Evolutionary conservation across 2,888 invertebrate genomes (phyloP), one percentile per base, ranked within the genome.

Genomic region (Stenodema calcarata): DNA sequence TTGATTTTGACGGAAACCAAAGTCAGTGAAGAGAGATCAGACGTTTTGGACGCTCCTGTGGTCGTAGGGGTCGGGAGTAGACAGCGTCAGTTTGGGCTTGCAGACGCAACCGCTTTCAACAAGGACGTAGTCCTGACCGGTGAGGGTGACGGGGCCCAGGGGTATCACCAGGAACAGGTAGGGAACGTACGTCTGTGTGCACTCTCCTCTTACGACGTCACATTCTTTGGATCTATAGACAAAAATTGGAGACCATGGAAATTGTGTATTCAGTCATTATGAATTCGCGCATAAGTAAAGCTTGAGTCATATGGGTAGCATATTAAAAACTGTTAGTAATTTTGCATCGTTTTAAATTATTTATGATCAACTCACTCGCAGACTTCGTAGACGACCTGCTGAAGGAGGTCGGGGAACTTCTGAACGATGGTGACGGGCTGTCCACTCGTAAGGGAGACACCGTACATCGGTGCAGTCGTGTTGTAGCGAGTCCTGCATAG

Each of bases 21-120:
- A 62, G 62, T 62, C 62, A 18, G 18, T 62, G 78, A 18, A 75
- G 35, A 18, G 82, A 82, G 82, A 82, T 82, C 44, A 82, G 82
- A 82, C 82, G 82, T 82, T 82, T 69, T 82, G 82, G 0, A 82
- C 62, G 35, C 62, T 82, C 23, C 82, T 54, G 18, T 82, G 82
- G 69, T 82, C 82, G 70, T 82, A 82, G 11, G 27, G 41, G 16
- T 82, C 82, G 18, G 78, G 47, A 3, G 35, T 11, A 12, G 62
- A 35, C 18, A 44, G 28, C 1, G 84, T 84, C 4, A 84, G 44
- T 75, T 95, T 95, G 41, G 94, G 94, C 89, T 94, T 93, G 91
- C 97, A 98, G 41, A 97, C 96, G 91, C 97, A 98, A n/a, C 97
- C 97, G 90, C 96, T 97, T 91, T 98, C 97, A 35, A 98, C 97